A percentile compares a stretch with the other conserved stretches of the same genome.
These are phyloP conservation scores for Globodera rostochiensis DNA, from an alignment of 1,140 invertebrate genomes.

Conservation along the genomic window DNA sequence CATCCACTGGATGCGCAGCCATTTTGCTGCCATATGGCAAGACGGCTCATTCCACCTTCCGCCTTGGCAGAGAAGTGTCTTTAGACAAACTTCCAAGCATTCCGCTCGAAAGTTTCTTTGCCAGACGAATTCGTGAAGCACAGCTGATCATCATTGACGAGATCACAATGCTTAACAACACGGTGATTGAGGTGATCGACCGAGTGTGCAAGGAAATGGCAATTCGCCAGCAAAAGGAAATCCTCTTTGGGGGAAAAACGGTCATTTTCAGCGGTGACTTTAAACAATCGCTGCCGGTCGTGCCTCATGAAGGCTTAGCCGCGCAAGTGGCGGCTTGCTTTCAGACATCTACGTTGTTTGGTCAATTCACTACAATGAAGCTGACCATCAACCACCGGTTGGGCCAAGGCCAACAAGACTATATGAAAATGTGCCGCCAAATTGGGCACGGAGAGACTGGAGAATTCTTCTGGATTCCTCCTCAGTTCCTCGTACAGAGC, in stretches of 20 bases:
- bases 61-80: background rate
- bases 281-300: slow-evolving; percentile 6
- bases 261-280: too few species aligned
- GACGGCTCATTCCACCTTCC: slow-evolving; percentile 6
- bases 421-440: too few species aligned
- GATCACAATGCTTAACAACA: slow-evolving; percentile 26
- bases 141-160: slow-evolving; percentile 30
- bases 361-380: background rate
- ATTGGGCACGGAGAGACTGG: too few species aligned
- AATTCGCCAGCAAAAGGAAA: background rate
- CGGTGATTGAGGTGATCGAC: background rate
- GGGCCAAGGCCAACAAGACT: too few species aligned
- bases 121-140: too few species aligned
- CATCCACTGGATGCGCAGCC: slow-evolving; percentile 4
- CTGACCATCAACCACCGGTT: background rate
- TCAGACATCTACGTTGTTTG: background rate
- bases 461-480: too few species aligned
- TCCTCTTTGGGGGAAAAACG: slow-evolving; percentile 26
- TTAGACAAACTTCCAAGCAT: too few species aligned
- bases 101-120: too few species aligned
- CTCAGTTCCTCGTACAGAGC: too few species aligned
- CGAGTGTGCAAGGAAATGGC: background rate
- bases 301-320: background rate
- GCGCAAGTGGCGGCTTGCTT: slow-evolving; percentile 2
- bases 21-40: background rate